Conservation (phyloP, 2,797 vertebrate species). For the Bovichtus variegatus region DNA sequence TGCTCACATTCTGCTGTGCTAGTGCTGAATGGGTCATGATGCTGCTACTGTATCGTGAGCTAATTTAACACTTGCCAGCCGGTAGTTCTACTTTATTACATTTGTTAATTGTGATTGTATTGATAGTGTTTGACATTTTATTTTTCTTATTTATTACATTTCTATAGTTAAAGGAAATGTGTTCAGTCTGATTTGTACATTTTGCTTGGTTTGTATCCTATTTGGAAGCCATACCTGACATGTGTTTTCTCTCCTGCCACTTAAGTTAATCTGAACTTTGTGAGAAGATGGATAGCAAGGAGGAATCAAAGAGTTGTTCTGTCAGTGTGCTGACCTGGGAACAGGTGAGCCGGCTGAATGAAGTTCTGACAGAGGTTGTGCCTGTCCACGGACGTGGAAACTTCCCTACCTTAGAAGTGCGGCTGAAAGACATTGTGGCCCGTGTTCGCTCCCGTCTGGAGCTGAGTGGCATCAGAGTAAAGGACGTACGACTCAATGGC, state of each 20-base stretch:
- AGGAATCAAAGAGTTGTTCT: slow-evolving; percentile 78
- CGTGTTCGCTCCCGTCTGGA: slow-evolving; percentile 90
- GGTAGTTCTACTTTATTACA: fast-evolving
- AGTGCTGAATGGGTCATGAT: slow-evolving; percentile 32
- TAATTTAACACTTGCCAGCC: neutral
- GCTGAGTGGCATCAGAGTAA: slow-evolving; percentile 89
- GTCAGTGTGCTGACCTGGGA: slow-evolving; percentile 93
- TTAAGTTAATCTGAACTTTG: slow-evolving; percentile 58
- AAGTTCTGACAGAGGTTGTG: slow-evolving; percentile 93
- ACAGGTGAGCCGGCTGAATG: slow-evolving; percentile 93
- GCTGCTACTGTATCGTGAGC: neutral
- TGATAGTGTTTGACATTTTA: too few species aligned
- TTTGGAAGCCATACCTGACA: neutral
- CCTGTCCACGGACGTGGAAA: slow-evolving; percentile 95
- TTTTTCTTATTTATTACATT: too few species aligned
- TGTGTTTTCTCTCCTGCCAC: neutral
- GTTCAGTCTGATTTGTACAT: too few species aligned
- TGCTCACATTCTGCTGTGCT: slow-evolving; percentile 33
- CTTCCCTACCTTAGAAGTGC: slow-evolving; percentile 95
- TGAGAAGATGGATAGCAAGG: slow-evolving; percentile 76
- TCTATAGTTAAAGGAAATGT: too few species aligned
- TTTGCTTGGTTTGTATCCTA: too few species aligned
- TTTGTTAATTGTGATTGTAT: neutral
- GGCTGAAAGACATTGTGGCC: slow-evolving; percentile 94
- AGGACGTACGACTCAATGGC: slow-evolving; percentile 93